phyloP scores from a whole-genome alignment of 2,113 vertebrate species.

The Ictidomys tridecemlineatus region DNA sequence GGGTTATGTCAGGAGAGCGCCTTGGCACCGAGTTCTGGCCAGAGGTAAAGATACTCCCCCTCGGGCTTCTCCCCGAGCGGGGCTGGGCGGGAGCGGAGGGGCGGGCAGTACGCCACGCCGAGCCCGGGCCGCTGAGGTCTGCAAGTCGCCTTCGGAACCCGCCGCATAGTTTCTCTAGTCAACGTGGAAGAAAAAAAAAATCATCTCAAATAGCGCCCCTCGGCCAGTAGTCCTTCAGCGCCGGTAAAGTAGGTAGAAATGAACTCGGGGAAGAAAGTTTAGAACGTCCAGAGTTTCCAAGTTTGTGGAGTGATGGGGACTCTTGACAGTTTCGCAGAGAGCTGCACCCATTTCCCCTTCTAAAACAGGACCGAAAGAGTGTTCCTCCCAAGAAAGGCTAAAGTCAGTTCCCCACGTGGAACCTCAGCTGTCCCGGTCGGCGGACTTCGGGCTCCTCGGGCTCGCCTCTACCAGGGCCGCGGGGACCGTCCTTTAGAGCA shows the following conservation, averaged over 20 bases:
- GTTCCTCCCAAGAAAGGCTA: background rate
- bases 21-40: background rate
- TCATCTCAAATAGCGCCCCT: background rate
- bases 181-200: background rate
- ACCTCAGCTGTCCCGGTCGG: background rate
- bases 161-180: background rate
- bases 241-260: background rate
- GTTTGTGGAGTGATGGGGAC: background rate
- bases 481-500: background rate
- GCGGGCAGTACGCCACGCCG: background rate
- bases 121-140: background rate
- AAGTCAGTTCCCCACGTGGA: background rate
- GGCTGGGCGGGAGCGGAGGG: background rate
- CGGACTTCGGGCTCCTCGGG: background rate
- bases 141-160: conserved; percentile 1
- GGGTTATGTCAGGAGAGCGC: conserved; percentile 52
- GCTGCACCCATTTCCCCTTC: conserved; percentile 51
- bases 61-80: background rate
- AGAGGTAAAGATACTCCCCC: background rate
- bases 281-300: background rate
- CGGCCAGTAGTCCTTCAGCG: background rate
- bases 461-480: background rate
- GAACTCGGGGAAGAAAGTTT: background rate
- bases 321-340: background rate
- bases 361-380: conserved; percentile 8